A percentile compares a stretch with the other conserved stretches of the same genome.
Conservation (phyloP, 1,140 invertebrate species). For the Globodera rostochiensis region DNA sequence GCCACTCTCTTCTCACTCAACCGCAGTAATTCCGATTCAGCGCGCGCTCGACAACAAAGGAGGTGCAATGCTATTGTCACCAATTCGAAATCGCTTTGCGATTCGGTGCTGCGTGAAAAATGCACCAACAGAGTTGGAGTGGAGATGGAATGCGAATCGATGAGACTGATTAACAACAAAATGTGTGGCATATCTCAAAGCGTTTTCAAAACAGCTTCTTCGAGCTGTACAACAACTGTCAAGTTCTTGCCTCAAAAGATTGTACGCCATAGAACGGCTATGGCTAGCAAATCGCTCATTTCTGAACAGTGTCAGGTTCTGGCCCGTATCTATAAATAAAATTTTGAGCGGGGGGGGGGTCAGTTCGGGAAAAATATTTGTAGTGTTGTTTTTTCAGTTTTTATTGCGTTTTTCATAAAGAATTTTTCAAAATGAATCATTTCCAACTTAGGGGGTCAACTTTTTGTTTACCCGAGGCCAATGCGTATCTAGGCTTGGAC, state of each 20-base stretch:
- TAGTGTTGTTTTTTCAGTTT: too few relatives aligned
- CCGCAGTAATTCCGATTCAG: neutral
- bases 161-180: neutral
- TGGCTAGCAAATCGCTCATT: neutral
- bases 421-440: too few relatives aligned
- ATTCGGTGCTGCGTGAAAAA: neutral
- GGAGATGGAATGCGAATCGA: neutral
- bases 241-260: neutral
- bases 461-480: too few relatives aligned
- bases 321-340: too few relatives aligned
- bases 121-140: too few relatives aligned
- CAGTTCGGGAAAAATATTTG: too few relatives aligned
- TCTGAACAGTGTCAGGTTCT: neutral
- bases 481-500: too few relatives aligned
- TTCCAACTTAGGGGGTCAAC: too few relatives aligned
- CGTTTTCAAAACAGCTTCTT: neutral
- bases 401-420: too few relatives aligned
- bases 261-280: neutral
- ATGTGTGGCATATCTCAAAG: neutral
- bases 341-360: too few relatives aligned
- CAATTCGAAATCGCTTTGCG: constrained; percentile 7
- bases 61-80: neutral
- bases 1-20: constrained; percentile 12
- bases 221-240: neutral
- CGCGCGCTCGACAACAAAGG: neutral